Percentiles rank a stretch among this genome's conserved stretches.
Conservation (phyloP, 2,797 vertebrate genomes). For the Ciconia nigra region DNA sequence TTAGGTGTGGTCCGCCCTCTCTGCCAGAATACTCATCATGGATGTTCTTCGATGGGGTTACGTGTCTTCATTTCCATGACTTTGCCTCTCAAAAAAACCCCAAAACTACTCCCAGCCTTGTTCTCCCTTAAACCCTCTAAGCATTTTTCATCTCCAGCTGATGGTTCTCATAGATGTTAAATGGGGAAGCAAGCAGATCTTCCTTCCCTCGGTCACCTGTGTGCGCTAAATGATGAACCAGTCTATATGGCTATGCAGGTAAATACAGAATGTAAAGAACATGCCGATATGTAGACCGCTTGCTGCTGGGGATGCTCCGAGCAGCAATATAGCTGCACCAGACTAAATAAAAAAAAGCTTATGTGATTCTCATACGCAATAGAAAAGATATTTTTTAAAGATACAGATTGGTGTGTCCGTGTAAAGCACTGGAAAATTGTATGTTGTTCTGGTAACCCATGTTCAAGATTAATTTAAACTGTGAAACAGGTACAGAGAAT, state of each 20-base stretch:
- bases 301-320: not conserved
- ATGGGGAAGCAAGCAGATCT: not conserved
- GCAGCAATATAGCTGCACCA: not conserved
- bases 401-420: not conserved
- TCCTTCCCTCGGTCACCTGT: not conserved
- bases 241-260: not conserved
- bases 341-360: not conserved
- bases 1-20: not conserved
- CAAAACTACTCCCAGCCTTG: not conserved
- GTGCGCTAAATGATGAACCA: not conserved
- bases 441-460: not conserved
- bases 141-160: not conserved
- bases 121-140: not conserved
- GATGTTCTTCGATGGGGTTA: not conserved
- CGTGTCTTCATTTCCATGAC: not conserved
- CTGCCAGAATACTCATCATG: not conserved
- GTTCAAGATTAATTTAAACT: conserved; percentile 20
- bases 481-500: conserved; percentile 50
- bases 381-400: not conserved
- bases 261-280: not conserved
- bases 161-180: not conserved
- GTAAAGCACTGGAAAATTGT: not conserved
- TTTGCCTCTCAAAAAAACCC: not conserved
- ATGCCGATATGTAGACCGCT: not conserved
- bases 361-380: not conserved